A percentile compares a stretch with the other conserved stretches of the same genome.
Conservation (phyloP, 2,113 vertebrate genomes). For the Erythrolamprus reginae region DNA sequence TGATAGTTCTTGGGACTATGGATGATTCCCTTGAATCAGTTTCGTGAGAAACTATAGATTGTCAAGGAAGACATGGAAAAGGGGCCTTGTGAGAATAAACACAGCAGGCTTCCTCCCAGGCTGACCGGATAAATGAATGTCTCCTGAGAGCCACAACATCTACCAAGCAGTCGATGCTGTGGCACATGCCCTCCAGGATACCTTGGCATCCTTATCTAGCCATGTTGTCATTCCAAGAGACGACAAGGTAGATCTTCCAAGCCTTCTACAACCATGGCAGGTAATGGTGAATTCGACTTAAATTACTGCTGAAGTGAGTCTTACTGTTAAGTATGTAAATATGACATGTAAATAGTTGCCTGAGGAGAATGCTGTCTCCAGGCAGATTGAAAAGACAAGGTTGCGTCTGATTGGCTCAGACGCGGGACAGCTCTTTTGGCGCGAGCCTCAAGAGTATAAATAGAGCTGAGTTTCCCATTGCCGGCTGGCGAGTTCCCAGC, state of each 20-base stretch:
- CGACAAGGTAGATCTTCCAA: not conserved
- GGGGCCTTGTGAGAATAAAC: not conserved
- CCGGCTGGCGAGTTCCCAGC: too few species aligned
- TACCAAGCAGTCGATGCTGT: not conserved
- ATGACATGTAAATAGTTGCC: too few species aligned
- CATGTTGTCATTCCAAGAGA: not conserved
- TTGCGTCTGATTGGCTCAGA: too few species aligned
- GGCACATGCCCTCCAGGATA: not conserved
- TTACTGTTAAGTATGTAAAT: too few species aligned
- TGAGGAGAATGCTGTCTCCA: too few species aligned
- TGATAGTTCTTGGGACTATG: too few species aligned
- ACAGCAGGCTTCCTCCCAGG: not conserved
- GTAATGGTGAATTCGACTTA: not conserved
- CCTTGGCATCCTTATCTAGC: not conserved
- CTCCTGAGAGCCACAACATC: not conserved
- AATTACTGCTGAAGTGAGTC: not conserved
- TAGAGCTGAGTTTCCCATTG: too few species aligned
- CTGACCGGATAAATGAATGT: not conserved
- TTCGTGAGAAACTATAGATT: not conserved
- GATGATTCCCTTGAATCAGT: not conserved
- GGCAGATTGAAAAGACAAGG: too few species aligned
- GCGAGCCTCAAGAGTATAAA: too few species aligned
- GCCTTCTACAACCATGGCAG: not conserved
- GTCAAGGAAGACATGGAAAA: not conserved
- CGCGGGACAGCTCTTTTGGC: too few species aligned